Conservation (phyloP, 2,113 vertebrate genomes). For the Neotragus moschatus region DNA sequence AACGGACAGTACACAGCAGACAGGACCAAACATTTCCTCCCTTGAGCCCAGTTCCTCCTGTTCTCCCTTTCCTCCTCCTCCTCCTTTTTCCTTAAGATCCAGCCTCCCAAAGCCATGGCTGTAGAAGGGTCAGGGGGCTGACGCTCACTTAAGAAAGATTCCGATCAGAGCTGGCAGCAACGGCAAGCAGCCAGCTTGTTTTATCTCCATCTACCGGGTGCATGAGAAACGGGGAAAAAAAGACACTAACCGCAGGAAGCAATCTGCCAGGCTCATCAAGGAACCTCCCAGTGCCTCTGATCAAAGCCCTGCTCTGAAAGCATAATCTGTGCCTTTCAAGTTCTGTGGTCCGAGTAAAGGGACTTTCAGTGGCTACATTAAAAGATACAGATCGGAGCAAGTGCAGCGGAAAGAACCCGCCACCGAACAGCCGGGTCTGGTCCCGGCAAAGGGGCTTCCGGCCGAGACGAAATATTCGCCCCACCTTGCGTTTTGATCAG, state of each 20-base stretch:
- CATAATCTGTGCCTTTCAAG: neutral
- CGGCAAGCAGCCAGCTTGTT: fast-evolving
- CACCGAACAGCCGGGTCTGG: neutral
- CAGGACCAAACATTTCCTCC: neutral
- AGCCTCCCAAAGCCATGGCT: fast-evolving
- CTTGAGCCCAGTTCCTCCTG: neutral
- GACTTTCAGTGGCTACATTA: neutral
- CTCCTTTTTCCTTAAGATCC: neutral
- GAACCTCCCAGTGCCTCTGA: neutral
- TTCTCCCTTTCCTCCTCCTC: neutral
- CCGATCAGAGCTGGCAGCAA: neutral
- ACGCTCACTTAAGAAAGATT: neutral
- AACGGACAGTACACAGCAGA: fast-evolving
- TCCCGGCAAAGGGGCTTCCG: neutral
- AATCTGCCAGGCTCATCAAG: neutral
- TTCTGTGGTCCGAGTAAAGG: neutral
- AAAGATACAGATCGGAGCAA: neutral
- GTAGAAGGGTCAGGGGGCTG: neutral
- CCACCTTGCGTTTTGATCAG: neutral
- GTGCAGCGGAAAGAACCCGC: neutral
- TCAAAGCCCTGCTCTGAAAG: neutral
- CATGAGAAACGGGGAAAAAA: neutral
- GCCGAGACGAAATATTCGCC: fast-evolving
- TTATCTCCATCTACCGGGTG: neutral
- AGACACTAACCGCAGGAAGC: neutral